Conservation (phyloP, 2,888 invertebrate species). For the Drosophila anomelani region DNA sequence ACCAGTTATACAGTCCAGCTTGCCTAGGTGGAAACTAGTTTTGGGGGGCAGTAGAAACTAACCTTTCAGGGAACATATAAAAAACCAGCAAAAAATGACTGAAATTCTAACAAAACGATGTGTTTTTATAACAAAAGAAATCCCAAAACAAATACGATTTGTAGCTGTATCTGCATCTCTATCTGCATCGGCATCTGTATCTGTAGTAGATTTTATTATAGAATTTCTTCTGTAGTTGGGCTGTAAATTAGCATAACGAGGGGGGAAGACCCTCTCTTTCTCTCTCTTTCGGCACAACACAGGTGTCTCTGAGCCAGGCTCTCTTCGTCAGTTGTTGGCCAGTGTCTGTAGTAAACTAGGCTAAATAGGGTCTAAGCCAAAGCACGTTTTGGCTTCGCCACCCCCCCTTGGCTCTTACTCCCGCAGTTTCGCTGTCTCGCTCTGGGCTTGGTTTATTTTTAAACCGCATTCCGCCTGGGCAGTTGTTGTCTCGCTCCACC, state of each 20-base stretch:
- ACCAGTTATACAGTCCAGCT: slow-evolving; percentile 9
- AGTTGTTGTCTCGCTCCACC: slow-evolving; percentile 51
- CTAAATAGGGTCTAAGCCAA: slow-evolving; percentile 81
- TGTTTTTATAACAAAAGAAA: background rate
- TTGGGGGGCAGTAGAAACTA: background rate
- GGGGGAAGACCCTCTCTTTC: slow-evolving; percentile 10
- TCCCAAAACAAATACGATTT: too few species aligned
- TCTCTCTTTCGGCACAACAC: slow-evolving; percentile 28
- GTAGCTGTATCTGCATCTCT: too few species aligned
- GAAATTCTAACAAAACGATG: background rate
- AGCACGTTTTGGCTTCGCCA: slow-evolving; percentile 69
- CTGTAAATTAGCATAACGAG: slow-evolving; percentile 37
- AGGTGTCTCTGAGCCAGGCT: slow-evolving; percentile 57
- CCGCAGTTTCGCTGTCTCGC: background rate
- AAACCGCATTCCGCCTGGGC: slow-evolving; percentile 75
- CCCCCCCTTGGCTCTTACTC: background rate
- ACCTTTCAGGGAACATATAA: background rate
- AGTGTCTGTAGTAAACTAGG: slow-evolving; percentile 70
- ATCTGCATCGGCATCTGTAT: too few species aligned
- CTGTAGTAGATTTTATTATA: background rate
- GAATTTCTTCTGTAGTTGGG: slow-evolving; percentile 17
- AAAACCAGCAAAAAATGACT: background rate
- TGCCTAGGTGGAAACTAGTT: slow-evolving; percentile 8
- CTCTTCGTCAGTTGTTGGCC: slow-evolving; percentile 16
- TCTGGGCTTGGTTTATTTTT: slow-evolving; percentile 75